phyloP scores from a whole-genome alignment of 2,888 invertebrate species.

The Nymphalis c-album region DNA sequence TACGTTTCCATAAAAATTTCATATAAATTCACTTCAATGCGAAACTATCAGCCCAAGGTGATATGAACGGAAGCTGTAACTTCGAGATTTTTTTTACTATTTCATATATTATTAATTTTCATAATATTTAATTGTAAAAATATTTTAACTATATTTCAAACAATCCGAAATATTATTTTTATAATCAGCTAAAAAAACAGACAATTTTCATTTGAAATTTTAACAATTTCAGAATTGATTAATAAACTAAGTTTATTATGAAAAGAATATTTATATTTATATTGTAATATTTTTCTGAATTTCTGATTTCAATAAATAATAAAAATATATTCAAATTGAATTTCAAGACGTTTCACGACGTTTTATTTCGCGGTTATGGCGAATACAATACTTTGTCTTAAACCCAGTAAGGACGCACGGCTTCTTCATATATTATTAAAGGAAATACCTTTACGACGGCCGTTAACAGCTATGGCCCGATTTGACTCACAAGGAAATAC shows the following conservation, averaged over 20 bases:
- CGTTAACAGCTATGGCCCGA: background rate
- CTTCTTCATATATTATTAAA: slow-evolving; percentile 8
- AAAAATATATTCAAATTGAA: background rate
- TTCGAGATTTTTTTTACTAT: background rate
- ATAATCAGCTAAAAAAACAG: too few species aligned
- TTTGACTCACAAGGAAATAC: background rate
- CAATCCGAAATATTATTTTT: too few species aligned
- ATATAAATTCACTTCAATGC: slow-evolving; percentile 44
- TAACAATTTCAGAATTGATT: too few species aligned
- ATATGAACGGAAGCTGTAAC: slow-evolving; percentile 17
- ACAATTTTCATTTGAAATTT: too few species aligned
- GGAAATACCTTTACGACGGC: background rate
- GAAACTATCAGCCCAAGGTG: slow-evolving; percentile 39
- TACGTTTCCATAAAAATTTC: slow-evolving; percentile 61
- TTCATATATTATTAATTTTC: background rate
- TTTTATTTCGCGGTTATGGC: slow-evolving; percentile 7
- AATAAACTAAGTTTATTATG: too few species aligned
- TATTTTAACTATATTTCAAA: too few species aligned
- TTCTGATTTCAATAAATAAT: background rate
- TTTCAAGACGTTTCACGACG: background rate
- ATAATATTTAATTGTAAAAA: background rate
- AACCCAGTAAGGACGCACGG: slow-evolving; percentile 1
- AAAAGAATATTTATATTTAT: too few species aligned
- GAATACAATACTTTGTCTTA: background rate
- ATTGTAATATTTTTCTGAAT: too few species aligned